These are phyloP conservation scores for Rutpela maculata DNA, from an alignment of 2,888 invertebrate species.

Conservation along the genomic window DNA sequence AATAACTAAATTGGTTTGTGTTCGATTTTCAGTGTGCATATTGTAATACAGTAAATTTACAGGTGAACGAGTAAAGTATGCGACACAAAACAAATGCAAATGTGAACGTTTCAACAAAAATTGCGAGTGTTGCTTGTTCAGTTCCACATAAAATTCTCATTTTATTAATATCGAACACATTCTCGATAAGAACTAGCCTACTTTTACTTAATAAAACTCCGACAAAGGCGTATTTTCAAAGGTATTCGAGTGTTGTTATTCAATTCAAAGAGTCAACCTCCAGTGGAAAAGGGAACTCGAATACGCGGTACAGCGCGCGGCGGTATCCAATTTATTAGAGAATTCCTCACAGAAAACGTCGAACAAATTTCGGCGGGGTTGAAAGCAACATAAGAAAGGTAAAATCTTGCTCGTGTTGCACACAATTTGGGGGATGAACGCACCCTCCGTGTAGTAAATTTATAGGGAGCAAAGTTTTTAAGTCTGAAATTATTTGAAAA, in stretches of 20 bases:
- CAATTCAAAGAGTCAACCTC: slow-evolving; percentile 31
- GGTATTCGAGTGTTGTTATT: slow-evolving; percentile 21
- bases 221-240: slow-evolving; percentile 22
- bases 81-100: background rate
- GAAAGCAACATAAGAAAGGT: slow-evolving; percentile 8
- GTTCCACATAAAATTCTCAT: background rate
- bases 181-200: slow-evolving; percentile 3
- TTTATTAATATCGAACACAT: background rate
- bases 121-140: background rate
- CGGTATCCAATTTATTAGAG: slow-evolving; percentile 36
- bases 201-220: slow-evolving; percentile 23
- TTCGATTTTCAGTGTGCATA: no score
- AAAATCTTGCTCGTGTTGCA: slow-evolving; percentile 23
- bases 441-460: slow-evolving; percentile 41
- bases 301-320: background rate
- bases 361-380: slow-evolving; percentile 14
- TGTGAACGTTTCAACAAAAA: background rate
- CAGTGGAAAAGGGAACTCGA: slow-evolving; percentile 14
- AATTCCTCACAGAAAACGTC: slow-evolving; percentile 18
- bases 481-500: slow-evolving; percentile 44
- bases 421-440: slow-evolving; percentile 30
- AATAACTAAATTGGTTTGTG: no score
- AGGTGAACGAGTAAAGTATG: background rate
- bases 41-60: background rate
- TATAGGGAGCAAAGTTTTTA: slow-evolving; percentile 44